Conservation (phyloP, 2,888 invertebrate species). For the Pammene aurita region DNA sequence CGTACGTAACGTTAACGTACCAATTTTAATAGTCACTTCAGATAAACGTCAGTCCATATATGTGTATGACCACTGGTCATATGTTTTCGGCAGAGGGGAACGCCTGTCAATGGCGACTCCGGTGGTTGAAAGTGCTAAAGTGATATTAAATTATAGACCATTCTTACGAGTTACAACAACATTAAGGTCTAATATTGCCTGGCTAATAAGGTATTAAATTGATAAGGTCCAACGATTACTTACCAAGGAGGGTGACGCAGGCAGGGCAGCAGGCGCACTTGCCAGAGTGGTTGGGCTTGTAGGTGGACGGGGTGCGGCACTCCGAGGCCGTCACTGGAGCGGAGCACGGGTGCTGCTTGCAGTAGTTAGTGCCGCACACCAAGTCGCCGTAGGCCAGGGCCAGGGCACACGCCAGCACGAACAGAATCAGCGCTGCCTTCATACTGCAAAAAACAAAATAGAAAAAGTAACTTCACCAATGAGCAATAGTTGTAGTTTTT, state of each 20-base stretch:
- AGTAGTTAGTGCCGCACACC: slow-evolving; percentile 72
- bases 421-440: slow-evolving; percentile 63
- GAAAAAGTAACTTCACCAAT: not conserved
- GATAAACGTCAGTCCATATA: too few species aligned
- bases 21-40: too few species aligned
- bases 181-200: too few species aligned
- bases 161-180: too few species aligned
- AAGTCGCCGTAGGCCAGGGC: slow-evolving; percentile 67
- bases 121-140: too few species aligned
- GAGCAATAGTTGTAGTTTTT: too few species aligned
- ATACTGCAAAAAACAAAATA: slow-evolving; percentile 52
- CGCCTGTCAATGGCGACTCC: too few species aligned
- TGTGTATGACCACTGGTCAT: too few species aligned
- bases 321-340: slow-evolving; percentile 53
- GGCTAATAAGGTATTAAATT: too few species aligned
- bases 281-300: slow-evolving; percentile 69
- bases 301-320: slow-evolving; percentile 63
- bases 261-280: slow-evolving; percentile 78
- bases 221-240: slow-evolving; percentile 43
- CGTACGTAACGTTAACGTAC: too few species aligned
- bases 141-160: too few species aligned
- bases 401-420: slow-evolving; percentile 61
- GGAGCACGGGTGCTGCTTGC: slow-evolving; percentile 69
- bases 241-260: slow-evolving; percentile 70
- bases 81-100: too few species aligned